Evolutionary conservation across 2,797 vertebrate genomes (phyloP).

Genomic region (Falco naumanni): DNA sequence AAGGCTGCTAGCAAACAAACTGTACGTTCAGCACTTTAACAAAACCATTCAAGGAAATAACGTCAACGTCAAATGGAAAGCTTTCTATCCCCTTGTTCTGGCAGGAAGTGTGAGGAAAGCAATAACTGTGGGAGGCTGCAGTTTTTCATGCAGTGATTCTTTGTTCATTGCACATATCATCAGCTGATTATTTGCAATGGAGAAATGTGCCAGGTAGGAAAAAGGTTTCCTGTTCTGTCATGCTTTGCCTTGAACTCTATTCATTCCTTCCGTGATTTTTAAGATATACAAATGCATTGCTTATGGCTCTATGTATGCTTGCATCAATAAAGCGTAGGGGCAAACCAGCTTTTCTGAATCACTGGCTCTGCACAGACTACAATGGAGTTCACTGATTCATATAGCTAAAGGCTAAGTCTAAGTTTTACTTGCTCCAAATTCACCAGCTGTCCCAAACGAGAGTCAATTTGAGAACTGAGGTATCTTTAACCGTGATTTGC

Average conservation of each 20-base stretch:
- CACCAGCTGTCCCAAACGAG: neutral
- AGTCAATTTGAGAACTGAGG: neutral
- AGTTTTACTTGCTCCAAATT: neutral
- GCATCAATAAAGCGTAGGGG: neutral
- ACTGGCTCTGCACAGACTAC: neutral
- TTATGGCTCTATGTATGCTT: neutral
- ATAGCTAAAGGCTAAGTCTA: neutral
- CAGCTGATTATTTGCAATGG: neutral
- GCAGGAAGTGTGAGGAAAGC: constrained; percentile 14
- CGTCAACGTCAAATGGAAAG: constrained; percentile 58
- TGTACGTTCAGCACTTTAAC: constrained; percentile 56
- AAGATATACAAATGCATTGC: neutral
- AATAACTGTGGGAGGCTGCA: constrained; percentile 31
- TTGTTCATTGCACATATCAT: constrained; percentile 22
- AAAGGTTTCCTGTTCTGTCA: neutral
- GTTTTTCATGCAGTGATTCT: constrained; percentile 47
- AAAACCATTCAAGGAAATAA: constrained; percentile 63
- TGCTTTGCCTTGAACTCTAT: constrained; percentile 1
- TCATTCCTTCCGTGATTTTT: neutral
- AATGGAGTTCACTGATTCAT: neutral
- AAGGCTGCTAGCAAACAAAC: constrained; percentile 53
- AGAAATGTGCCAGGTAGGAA: neutral
- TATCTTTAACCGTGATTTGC: neutral
- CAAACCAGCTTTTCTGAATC: neutral
- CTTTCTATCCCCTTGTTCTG: constrained; percentile 52